Conservation (phyloP, 2,113 vertebrate genomes). For the Poicephalus meyeri region DNA sequence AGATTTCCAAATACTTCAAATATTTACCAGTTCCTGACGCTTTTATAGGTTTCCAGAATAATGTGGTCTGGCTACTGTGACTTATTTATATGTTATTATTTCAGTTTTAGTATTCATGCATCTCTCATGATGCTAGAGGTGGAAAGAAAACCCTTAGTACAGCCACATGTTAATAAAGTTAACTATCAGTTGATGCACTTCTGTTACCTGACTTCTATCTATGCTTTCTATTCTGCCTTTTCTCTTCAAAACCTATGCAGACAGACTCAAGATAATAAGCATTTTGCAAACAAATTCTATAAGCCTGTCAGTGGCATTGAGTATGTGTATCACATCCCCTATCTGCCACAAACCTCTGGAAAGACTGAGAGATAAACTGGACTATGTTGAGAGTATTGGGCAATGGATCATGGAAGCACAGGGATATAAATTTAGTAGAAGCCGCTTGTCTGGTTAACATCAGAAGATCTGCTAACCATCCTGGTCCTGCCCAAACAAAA, state of each 20-base stretch:
- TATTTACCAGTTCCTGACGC: background rate
- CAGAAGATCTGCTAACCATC: background rate
- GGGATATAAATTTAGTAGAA: background rate
- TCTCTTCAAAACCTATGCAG: background rate
- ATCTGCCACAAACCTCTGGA: background rate
- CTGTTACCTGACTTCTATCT: background rate
- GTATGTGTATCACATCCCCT: background rate
- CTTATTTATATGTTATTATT: background rate
- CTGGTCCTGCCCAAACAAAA: background rate
- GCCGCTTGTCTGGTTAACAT: background rate
- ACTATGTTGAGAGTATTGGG: background rate
- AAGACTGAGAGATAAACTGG: background rate
- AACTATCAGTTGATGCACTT: background rate
- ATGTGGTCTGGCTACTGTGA: background rate
- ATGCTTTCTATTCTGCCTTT: background rate
- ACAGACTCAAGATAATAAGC: background rate
- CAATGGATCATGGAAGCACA: background rate
- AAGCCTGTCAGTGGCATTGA: fast-evolving
- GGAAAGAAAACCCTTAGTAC: background rate
- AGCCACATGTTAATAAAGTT: background rate
- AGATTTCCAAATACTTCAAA: background rate
- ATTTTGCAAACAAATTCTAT: background rate
- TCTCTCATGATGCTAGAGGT: background rate
- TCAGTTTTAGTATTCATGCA: background rate
- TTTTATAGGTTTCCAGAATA: background rate